Conservation (phyloP, 92 coral and sea anemone species). For the Palythoa caribaeorum region DNA sequence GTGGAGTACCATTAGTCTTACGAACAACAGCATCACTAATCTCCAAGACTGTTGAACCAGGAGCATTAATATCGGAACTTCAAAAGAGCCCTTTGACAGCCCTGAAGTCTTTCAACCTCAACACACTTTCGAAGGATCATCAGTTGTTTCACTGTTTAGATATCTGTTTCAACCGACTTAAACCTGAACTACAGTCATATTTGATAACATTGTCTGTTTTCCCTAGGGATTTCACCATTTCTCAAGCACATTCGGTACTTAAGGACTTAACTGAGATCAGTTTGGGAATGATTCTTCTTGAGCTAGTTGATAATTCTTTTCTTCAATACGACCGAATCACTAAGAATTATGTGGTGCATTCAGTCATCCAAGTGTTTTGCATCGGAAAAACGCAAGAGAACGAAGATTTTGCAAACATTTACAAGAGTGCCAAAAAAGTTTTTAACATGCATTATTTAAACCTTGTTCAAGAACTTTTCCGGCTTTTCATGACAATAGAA, state of each 20-base stretch:
- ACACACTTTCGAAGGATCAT: constrained; percentile 82
- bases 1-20: constrained; percentile 92
- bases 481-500: constrained; percentile 70
- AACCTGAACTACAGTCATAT: constrained; percentile 73
- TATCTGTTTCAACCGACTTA: constrained; percentile 85
- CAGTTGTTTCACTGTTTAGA: constrained; percentile 91
- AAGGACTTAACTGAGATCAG: constrained; percentile 80
- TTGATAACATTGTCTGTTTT: constrained; percentile 86
- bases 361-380: constrained; percentile 92
- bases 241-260: constrained; percentile 81
- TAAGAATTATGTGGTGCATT: constrained; percentile 83
- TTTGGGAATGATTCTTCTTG: constrained; percentile 75
- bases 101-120: constrained; percentile 77
- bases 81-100: constrained; percentile 89
- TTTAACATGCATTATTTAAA: constrained; percentile 86
- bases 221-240: constrained; percentile 83
- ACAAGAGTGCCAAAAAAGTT: constrained; percentile 73
- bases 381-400: constrained; percentile 65
- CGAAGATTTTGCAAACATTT: constrained; percentile 47
- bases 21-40: constrained; percentile 94
- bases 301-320: constrained; percentile 90
- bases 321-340: constrained; percentile 81
- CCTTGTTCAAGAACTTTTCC: constrained; percentile 73
- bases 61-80: constrained; percentile 82
- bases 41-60: constrained; percentile 82